Evolutionary conservation across 2,113 vertebrate species (phyloP), one percentile per base, ranked within the genome.

Genomic region (Thalassarche chlororhynchos): DNA sequence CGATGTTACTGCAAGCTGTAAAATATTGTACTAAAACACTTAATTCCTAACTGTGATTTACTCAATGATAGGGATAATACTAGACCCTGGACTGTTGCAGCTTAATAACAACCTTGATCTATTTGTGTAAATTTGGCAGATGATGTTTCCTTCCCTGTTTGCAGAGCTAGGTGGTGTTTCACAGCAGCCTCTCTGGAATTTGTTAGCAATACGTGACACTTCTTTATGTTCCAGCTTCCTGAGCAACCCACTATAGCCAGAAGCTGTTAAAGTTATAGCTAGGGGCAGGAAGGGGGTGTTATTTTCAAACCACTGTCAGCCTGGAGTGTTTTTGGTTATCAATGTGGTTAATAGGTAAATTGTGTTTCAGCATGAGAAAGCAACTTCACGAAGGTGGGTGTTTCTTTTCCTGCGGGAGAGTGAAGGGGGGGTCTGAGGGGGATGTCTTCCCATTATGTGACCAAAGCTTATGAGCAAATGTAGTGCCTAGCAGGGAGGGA

Each of bases 11-110:
- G 72, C 18, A 40, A 32, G 6, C 46, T 75, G 46, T 49, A 10
- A 46, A 75, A n/a, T 13, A 18, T 1, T 1, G 2, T 6, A 6
- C 3, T 8, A 26, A 26, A n/a, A 2, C 5, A 15, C 32, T 32
- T 12, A 26, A 5, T 17, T 38, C 14, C 36, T 49, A 55, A 10
- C 38, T 49, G 7, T 40, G 81, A 61, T 36, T 84, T 55, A 74
- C 5, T 26, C 11, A 14, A 7, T 23, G 24, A 21, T 10, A 62
- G 51, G 55, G 55, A 8, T 32, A 66, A 10, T 38, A 14, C 6
- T 26, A 64, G 57, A 36, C 15, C 28, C 18, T 12, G 16, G 5
- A 15, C 19, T 61, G 17, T 20, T 57, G 26, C 60, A 23, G 65
- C n/a, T 64, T 9, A 72, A 2, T 26, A 20, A 9, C 36, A 15